Evolutionary conservation across 2,797 vertebrate genomes (phyloP).

Genomic region (Cyclura pinguis): DNA sequence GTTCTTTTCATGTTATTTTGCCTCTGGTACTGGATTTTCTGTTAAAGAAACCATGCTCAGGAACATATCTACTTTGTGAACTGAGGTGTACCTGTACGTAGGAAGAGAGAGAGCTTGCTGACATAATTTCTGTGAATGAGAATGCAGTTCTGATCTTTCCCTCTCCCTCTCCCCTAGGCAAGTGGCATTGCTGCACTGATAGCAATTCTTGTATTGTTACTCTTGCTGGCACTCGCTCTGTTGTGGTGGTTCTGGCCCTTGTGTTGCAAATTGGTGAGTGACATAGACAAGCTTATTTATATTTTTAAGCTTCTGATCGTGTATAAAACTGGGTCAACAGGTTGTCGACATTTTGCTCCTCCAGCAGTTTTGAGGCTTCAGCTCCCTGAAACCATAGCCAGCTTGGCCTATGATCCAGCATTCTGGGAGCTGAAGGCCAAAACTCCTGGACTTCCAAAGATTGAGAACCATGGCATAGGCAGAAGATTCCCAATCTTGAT

Average conservation of each 20-base stretch:
- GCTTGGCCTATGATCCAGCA: too few relatives aligned
- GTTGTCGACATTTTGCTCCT: too few relatives aligned
- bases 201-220: constrained; percentile 88
- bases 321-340: not conserved
- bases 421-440: not conserved
- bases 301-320: not conserved
- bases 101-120: not conserved
- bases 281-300: not conserved
- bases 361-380: too few relatives aligned
- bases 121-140: not conserved
- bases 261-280: constrained; percentile 97
- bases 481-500: not conserved
- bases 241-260: constrained; percentile 99
- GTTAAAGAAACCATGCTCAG: too few relatives aligned
- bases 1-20: too few relatives aligned
- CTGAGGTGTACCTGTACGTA: too few relatives aligned
- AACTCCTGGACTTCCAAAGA: not conserved
- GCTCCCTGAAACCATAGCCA: too few relatives aligned
- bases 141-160: not conserved
- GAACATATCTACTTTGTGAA: too few relatives aligned
- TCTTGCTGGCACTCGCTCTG: constrained; percentile 84
- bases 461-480: not conserved
- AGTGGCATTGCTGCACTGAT: constrained; percentile 85
- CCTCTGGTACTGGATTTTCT: too few relatives aligned
- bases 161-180: constrained; percentile 78